Percentiles rank a stretch among this genome's conserved stretches.
Conservation (phyloP, 2,888 invertebrate genomes). For the Odontomyia ornata region DNA sequence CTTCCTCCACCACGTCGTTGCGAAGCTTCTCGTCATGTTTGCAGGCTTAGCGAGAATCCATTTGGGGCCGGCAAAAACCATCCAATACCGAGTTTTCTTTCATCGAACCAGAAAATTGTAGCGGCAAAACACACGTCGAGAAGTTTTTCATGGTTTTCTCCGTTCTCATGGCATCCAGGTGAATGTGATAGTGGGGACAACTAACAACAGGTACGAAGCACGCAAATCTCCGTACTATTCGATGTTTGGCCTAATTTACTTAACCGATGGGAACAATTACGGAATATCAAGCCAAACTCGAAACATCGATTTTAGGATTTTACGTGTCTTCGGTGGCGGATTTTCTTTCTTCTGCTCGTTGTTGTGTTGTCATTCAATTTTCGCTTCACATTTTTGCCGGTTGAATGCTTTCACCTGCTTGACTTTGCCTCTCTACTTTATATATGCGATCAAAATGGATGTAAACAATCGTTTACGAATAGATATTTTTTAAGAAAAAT, state of each 20-base stretch:
- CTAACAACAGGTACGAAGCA: constrained; percentile 36
- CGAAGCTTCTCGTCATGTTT: not conserved
- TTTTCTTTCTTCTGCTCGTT: not conserved
- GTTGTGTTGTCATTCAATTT: not conserved
- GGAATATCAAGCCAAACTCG: not conserved
- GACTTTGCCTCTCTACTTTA: constrained; percentile 7
- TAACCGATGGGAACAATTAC: constrained; percentile 40
- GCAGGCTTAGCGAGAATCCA: constrained; percentile 19
- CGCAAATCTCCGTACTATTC: constrained; percentile 16
- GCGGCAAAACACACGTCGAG: constrained; percentile 27
- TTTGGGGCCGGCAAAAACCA: constrained; percentile 28
- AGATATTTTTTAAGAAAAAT: constrained; percentile 1
- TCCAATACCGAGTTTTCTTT: constrained; percentile 20
- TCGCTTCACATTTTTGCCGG: constrained; percentile 8
- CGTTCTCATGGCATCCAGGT: not conserved
- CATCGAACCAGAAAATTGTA: not conserved
- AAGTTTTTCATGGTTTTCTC: constrained; percentile 10
- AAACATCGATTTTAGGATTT: constrained; percentile 40
- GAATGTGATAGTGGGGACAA: constrained; percentile 1
- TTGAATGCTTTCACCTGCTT: not conserved
- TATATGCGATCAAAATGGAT: constrained; percentile 17
- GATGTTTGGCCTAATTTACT: constrained; percentile 38
- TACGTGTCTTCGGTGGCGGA: constrained; percentile 15
- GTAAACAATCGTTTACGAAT: constrained; percentile 32
- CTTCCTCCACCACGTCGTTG: constrained; percentile 12